These are phyloP conservation scores for Masticophis lateralis DNA, from an alignment of 2,797 vertebrate species.

Conservation along the genomic window DNA sequence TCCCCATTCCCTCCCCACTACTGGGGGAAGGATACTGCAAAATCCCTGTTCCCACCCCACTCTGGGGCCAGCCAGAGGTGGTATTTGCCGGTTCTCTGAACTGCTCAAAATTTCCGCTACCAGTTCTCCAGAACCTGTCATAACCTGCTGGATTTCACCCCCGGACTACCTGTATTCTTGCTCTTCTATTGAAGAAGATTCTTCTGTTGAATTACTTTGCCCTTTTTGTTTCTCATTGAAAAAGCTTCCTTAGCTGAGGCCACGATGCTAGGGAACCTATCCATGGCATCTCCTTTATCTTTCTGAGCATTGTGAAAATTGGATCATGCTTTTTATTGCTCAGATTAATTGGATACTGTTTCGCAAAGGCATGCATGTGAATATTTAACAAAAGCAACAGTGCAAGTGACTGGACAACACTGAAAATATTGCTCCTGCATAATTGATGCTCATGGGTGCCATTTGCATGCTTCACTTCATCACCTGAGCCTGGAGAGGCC, in stretches of 20 bases:
- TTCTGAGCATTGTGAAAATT: constrained; percentile 32
- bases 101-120: no score
- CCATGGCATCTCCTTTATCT: constrained; percentile 4
- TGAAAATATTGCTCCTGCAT: constrained; percentile 78
- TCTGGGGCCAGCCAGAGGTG: no score
- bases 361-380: constrained; percentile 79
- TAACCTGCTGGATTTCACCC: no score
- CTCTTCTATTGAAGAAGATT: neutral
- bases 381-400: constrained; percentile 81
- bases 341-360: constrained; percentile 79
- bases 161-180: neutral
- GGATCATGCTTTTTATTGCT: constrained; percentile 71
- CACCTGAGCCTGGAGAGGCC: constrained; percentile 70
- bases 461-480: constrained; percentile 69
- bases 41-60: no score
- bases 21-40: no score
- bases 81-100: no score
- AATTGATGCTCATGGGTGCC: constrained; percentile 79
- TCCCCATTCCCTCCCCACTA: no score
- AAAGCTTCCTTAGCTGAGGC: neutral
- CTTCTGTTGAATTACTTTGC: neutral
- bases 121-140: no score
- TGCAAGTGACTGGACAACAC: constrained; percentile 65
- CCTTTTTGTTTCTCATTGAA: neutral
- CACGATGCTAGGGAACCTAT: neutral